These are phyloP conservation scores for Himalopsyche phryganea DNA, from an alignment of 1,140 invertebrate genomes.

Conservation along the genomic window DNA sequence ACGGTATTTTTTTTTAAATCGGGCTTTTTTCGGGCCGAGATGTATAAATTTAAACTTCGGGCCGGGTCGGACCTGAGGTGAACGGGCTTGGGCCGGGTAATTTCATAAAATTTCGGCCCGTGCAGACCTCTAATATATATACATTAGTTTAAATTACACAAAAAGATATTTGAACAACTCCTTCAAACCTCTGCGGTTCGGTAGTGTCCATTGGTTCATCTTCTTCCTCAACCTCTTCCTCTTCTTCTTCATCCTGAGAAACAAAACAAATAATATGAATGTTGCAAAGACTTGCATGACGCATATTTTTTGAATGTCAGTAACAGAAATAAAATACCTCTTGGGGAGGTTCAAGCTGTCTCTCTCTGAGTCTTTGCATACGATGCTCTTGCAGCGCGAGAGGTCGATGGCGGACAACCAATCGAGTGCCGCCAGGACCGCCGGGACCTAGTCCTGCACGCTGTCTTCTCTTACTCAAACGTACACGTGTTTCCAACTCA, in stretches of 20 bases:
- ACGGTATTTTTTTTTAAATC: too few relatives aligned
- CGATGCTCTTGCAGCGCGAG: conserved; percentile 82
- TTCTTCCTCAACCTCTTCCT: conserved; percentile 66
- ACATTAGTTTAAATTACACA: too few relatives aligned
- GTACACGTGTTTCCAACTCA: conserved; percentile 93
- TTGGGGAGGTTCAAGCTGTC: conserved; percentile 79
- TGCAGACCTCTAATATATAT: too few relatives aligned
- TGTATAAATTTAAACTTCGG: too few relatives aligned
- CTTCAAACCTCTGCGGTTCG: conserved; percentile 20
- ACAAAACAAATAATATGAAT: conserved; percentile 3
- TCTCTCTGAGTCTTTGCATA: conserved; percentile 82
- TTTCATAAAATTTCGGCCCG: too few relatives aligned
- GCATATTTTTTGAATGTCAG: too few relatives aligned
- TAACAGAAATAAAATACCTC: too few relatives aligned
- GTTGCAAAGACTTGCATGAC: too few relatives aligned
- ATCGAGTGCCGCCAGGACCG: conserved; percentile 71
- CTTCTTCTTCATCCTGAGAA: conserved; percentile 57
- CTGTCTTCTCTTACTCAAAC: conserved; percentile 84
- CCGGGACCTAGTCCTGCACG: conserved; percentile 59
- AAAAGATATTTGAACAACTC: too few relatives aligned
- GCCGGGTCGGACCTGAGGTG: too few relatives aligned
- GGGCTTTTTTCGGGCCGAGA: too few relatives aligned
- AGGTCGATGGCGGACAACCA: conserved; percentile 87
- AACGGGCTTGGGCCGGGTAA: too few relatives aligned
- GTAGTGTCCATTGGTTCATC: conserved; percentile 55